Evolutionary conservation across 2,797 vertebrate species (phyloP).

Genomic region (Etheostoma nigrum): DNA sequence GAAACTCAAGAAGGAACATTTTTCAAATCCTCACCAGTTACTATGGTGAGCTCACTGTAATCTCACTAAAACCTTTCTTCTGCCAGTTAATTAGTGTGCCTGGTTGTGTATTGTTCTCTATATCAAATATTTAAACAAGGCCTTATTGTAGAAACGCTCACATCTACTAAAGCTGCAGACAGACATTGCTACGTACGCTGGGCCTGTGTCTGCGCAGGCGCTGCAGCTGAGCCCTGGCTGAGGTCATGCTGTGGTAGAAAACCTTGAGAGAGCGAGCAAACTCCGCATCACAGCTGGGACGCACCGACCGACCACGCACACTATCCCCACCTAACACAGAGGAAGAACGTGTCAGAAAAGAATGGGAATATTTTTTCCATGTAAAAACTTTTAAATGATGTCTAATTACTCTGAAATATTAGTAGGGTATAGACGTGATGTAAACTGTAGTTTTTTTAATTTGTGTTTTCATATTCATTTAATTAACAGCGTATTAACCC

Average conservation of each 20-base stretch:
- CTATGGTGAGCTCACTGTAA: slow-evolving; percentile 6
- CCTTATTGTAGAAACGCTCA: not conserved
- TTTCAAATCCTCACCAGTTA: slow-evolving; percentile 3
- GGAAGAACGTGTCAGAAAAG: not conserved
- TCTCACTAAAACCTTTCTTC: not conserved
- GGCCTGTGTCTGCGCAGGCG: slow-evolving; percentile 84
- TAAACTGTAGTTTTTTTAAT: not conserved
- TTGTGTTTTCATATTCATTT: not conserved
- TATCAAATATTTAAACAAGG: not conserved
- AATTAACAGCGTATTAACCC: not conserved
- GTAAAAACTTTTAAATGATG: not conserved
- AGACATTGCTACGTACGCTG: slow-evolving; percentile 78
- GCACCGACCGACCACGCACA: slow-evolving; percentile 56
- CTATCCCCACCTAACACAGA: slow-evolving; percentile 66
- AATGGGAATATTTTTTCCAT: not conserved
- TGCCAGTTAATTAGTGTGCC: not conserved
- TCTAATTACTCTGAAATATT: no score
- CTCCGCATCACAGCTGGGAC: slow-evolving; percentile 87
- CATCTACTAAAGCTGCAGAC: not conserved
- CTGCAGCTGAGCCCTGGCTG: slow-evolving; percentile 86
- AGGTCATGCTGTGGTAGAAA: slow-evolving; percentile 91
- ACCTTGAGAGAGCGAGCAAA: slow-evolving; percentile 90
- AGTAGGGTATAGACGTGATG: not conserved
- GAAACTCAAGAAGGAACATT: slow-evolving; percentile 1
- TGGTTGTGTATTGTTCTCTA: slow-evolving; percentile 17